Evolutionary conservation across 2,888 invertebrate genomes (phyloP), one percentile per base, ranked within the genome.

Genomic region (Ischnus inquisitorius): DNA sequence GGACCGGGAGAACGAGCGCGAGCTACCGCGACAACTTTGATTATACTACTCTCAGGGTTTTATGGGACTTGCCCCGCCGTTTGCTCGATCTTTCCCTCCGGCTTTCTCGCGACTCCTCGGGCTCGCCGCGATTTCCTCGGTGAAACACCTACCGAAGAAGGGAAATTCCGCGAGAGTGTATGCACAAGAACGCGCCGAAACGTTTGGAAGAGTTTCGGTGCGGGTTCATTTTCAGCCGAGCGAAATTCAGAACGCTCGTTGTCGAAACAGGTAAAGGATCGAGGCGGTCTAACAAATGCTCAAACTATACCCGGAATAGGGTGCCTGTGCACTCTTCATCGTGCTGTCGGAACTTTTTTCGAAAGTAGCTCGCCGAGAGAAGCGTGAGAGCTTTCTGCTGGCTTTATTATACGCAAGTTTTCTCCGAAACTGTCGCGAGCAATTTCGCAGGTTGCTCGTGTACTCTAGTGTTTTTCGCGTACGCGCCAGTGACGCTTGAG

Each of bases 21-120:
- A 77, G 68, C 81, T 81, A 84, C 81, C 88, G 89, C 90, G 91
- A 92, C 90, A 92, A 92, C 90, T 93, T 93, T 92, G 91, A 92
- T 92, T 92, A 90, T 89, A 87, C 87, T 85, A 86, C 87, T 83
- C 79, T 62, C 16, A 34, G 84, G 84, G 86, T 88, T 90, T 90
- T 89, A 91, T 87, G 88, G 83, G 85, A 83, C 83, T 87, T 74
- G 78, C 60, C 74, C 34, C 64, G 68, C 51, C 60, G 81, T 82
- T 81, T 77, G 19, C 80, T 80, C 83, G 77, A 75, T 84, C 74
- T 80, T 83, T 85, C 65, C 57, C 81, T 76, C 71, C 46, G 60
- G 65, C 48, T 46, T 51, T 68, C 67, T 77, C 64, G 41, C 64
- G 39, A 12, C 43, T 34, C 46, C 39, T 41, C 4, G 3, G 22